Base-by-base conservation (phyloP, 2,888 invertebrate genomes). In the Eumacrocentrus americanus region DNA sequence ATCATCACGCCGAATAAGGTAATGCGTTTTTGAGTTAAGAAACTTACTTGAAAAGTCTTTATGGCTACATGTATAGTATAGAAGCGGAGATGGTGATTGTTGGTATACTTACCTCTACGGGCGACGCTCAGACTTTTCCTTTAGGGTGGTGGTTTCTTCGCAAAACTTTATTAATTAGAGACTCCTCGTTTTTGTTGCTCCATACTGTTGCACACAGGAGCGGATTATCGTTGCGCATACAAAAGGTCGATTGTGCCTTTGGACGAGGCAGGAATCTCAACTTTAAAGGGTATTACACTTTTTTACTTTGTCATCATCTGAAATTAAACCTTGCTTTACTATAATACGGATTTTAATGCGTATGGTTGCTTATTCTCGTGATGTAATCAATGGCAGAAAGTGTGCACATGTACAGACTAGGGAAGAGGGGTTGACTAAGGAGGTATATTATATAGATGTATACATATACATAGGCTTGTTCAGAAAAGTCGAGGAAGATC, bases 111-210 rank as follows among this genome's bases (percentile, higher is more conserved):
- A n/a, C n/a, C n/a, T n/a, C n/a, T n/a, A n/a, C n/a, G n/a, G n/a
- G n/a, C n/a, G n/a, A n/a, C n/a, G n/a, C n/a, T n/a, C n/a, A n/a
- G n/a, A n/a, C n/a, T n/a, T n/a, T n/a, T n/a, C n/a, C n/a, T n/a
- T n/a, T n/a, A n/a, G n/a, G 29, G 9, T 4, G 29, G 29, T 29
- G 29, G 74, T 52, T 52, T 52, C 75, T 74, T 72, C 29, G 68
- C 70, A 73, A 76, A 78, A 78, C 77, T 78, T 78, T 78, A 77
- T 76, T 78, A 78, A 78, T 78, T 78, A 78, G 75, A 76, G 73
- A 71, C 71, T 72, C 72, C 77, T 76, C 74, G 73, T 74, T 72
- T 70, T 70, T 73, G 73, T 76, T n/a, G n/a, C n/a, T n/a, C n/a
- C n/a, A n/a, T n/a, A n/a, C n/a, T n/a, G n/a, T n/a, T 75, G 71